A percentile compares a stretch with the other conserved stretches of the same genome.
Evolutionary conservation across 1,140 invertebrate species (phyloP).

Genomic region (Polypedilum pembai): DNA sequence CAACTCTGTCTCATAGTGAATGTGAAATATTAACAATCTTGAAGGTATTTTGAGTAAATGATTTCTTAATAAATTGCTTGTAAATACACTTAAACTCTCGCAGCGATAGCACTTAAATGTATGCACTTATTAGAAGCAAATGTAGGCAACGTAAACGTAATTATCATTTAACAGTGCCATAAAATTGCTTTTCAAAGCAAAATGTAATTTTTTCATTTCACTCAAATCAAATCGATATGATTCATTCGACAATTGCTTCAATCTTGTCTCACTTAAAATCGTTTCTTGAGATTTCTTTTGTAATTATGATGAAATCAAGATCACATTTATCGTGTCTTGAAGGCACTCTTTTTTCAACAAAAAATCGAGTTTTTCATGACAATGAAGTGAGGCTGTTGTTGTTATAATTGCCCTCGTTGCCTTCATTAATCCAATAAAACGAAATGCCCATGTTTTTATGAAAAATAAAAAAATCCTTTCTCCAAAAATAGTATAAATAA

Average conservation of each 20-base stretch:
- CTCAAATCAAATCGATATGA: neutral
- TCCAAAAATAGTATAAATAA: slow-evolving; percentile 1
- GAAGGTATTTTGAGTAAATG: neutral
- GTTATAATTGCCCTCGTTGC: neutral
- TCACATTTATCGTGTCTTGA: slow-evolving; percentile 5
- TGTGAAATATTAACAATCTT: slow-evolving; percentile 24
- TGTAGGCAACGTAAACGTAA: neutral
- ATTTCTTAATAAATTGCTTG: slow-evolving; percentile 24
- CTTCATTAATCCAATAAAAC: neutral
- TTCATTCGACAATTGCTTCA: slow-evolving; percentile 18
- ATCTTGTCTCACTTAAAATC: slow-evolving; percentile 12
- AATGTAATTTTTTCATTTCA: neutral
- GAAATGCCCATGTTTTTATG: neutral
- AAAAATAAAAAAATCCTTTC: slow-evolving; percentile 13
- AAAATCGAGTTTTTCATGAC: slow-evolving; percentile 18
- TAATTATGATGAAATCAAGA: slow-evolving; percentile 18
- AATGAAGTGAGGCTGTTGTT: slow-evolving; percentile 14
- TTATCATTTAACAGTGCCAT: slow-evolving; percentile 24
- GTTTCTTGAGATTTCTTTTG: slow-evolving; percentile 6
- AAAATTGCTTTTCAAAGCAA: slow-evolving; percentile 7
- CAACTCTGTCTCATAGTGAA: neutral
- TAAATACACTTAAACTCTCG: too few species aligned
- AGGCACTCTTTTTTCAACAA: neutral
- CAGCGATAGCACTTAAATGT: neutral
- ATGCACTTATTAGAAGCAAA: slow-evolving; percentile 21